These are phyloP conservation scores for Latheticus oryzae DNA, from an alignment of 2,888 invertebrate species.

Conservation along the genomic window DNA sequence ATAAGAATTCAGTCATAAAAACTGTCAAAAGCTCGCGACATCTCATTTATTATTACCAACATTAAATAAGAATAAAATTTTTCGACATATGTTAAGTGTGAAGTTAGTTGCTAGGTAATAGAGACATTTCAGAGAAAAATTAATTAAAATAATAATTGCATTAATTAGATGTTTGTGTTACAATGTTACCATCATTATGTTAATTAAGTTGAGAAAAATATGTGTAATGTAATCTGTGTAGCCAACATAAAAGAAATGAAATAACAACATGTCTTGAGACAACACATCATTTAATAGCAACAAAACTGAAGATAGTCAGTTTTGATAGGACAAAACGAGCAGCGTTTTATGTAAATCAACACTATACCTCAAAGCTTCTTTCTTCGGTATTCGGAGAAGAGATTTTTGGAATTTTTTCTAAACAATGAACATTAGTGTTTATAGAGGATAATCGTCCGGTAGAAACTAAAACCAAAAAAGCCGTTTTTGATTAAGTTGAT, in stretches of 20 bases:
- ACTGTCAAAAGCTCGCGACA: no score
- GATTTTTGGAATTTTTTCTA: constrained; percentile 60
- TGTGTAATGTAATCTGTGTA: constrained; percentile 47
- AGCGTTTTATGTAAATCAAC: constrained; percentile 54
- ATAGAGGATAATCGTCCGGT: no score
- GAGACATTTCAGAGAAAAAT: constrained; percentile 47
- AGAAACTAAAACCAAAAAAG: no score
- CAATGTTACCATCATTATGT: constrained; percentile 43
- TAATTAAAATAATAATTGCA: constrained; percentile 46
- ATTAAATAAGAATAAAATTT: no score
- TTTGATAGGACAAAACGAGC: constrained; percentile 50
- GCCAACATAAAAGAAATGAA: constrained; percentile 46
- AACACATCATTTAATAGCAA: constrained; percentile 53
- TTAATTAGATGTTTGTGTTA: constrained; percentile 47
- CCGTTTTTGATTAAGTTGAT: no score
- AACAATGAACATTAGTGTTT: no score
- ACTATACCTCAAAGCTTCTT: constrained; percentile 50
- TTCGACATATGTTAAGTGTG: no score
- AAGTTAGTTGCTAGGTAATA: no score
- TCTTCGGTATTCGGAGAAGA: constrained; percentile 60
- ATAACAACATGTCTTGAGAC: constrained; percentile 47
- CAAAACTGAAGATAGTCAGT: constrained; percentile 52
- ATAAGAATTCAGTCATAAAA: no score
- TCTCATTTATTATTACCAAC: no score
- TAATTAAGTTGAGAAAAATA: constrained; percentile 46